Evolutionary conservation across 2,888 invertebrate genomes (phyloP).

Genomic region (Sinhomidia bicolor): DNA sequence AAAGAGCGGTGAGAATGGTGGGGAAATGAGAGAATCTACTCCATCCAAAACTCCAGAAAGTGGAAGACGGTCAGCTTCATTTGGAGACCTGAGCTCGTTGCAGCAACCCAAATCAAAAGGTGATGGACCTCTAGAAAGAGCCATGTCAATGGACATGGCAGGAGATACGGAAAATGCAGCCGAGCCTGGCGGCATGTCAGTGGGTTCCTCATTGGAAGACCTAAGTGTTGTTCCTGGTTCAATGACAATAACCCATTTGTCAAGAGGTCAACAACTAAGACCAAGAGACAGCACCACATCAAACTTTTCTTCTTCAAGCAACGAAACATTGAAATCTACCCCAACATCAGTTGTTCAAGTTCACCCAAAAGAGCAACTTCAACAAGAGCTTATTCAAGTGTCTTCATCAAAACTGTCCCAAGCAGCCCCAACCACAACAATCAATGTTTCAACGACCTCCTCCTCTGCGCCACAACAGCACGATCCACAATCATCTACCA

Average conservation of each 20-base stretch:
- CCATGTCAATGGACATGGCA: conserved; percentile 90
- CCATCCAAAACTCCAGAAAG: conserved; percentile 82
- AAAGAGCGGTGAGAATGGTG: neutral
- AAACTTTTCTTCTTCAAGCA: conserved; percentile 75
- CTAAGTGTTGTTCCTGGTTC: conserved; percentile 85
- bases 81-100: conserved; percentile 90
- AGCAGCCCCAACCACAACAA: conserved; percentile 46
- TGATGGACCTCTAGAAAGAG: conserved; percentile 84
- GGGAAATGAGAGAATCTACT: conserved; percentile 61
- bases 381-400: conserved; percentile 56
- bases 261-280: conserved; percentile 48
- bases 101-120: conserved; percentile 72
- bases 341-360: conserved; percentile 77
- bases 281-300: conserved; percentile 63
- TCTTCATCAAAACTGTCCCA: neutral
- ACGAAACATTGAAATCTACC: conserved; percentile 77
- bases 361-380: conserved; percentile 63
- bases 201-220: conserved; percentile 81
- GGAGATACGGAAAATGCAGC: conserved; percentile 82
- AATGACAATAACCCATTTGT: conserved; percentile 63
- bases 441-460: neutral
- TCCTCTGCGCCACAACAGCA: neutral
- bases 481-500: conserved; percentile 60
- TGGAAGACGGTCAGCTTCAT: conserved; percentile 88
- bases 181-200: conserved; percentile 84